Percentiles rank a stretch among this genome's conserved stretches.
Evolutionary conservation across 30 jellyfish, hydroid and myxozoan species (phyloP).

Genomic region (Chrysaora quinquecirrha): DNA sequence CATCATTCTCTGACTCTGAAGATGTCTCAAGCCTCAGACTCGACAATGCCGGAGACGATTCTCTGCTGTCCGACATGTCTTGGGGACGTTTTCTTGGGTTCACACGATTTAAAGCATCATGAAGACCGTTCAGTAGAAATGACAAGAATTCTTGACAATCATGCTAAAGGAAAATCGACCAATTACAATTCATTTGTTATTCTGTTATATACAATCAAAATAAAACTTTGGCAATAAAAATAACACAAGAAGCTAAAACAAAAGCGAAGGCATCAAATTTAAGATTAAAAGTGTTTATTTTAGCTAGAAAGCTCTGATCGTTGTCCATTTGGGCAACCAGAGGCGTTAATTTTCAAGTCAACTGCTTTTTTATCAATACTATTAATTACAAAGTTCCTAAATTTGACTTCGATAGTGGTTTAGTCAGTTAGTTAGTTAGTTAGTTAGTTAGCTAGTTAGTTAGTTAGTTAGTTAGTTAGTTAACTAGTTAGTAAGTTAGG

Average conservation of each 20-base stretch:
- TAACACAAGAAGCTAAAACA: not conserved
- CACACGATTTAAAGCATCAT: conserved; percentile 74
- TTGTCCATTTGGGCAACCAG: too few species aligned
- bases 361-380: too few species aligned
- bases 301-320: too few species aligned
- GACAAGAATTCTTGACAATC: conserved; percentile 93
- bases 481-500: too few species aligned
- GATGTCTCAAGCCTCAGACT: conserved; percentile 49
- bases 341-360: too few species aligned
- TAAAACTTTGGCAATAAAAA: not conserved
- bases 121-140: conserved; percentile 79
- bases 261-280: too few species aligned
- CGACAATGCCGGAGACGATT: conserved; percentile 64
- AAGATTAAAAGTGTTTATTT: too few species aligned
- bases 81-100: conserved; percentile 26
- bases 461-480: too few species aligned
- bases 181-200: not conserved
- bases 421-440: too few species aligned
- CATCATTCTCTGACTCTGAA: conserved; percentile 69
- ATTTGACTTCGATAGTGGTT: too few species aligned
- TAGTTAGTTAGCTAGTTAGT: too few species aligned
- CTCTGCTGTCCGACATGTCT: conserved; percentile 27
- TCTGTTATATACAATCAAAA: not conserved
- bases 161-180: conserved; percentile 55
- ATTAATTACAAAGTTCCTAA: too few species aligned